Base-by-base conservation (phyloP, 1,140 invertebrate genomes). In the Orchesella cincta region DNA sequence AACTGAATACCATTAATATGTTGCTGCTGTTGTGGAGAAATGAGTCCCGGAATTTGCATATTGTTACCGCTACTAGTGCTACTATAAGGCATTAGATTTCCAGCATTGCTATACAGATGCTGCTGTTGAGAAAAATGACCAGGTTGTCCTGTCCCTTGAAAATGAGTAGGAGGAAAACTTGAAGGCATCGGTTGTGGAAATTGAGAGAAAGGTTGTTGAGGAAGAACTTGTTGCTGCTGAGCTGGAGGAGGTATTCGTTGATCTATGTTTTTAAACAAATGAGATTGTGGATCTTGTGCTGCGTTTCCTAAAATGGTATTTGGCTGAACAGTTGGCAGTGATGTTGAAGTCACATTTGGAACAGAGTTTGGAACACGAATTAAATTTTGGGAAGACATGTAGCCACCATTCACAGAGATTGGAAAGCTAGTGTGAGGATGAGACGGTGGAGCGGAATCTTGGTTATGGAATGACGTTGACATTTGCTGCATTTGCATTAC, bases 211-310 rank as follows among this genome's bases (percentile, higher is more conserved):
- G n/a, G 70, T 14, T 75, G 3, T 31, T 52, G 23, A 31, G 46
- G 26, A 8, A 29, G 73, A n/a, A 33, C 12, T 57, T 75, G 29
- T 33, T 39, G 39, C 26, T 72, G 70, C 28, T 73, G 76, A 51
- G 54, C 3, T 76, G 35, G 29, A 29, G 18, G 23, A 57, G 1
- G 54, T 16, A 26, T 26, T 57, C 23, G 54, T 57, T 57, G 54
- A 18, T 57, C 12, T 16, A 36, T 51, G 16, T 29, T 73, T 3
- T n/a, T 5, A 5, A 18, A 12, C 14, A 57, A 5, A 14, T 46
- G 39, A 46, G 5, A 3, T 57, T n/a, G 54, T 57, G 14, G 54
- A 57, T 39, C 12, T 73, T 31, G 35, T 39, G 72, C 18, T 26
- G 31, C 39, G 33, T 1, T 16, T 39, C 28, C 28, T 75, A 51